These are phyloP conservation scores for Dioctria rufipes DNA, from an alignment of 2,888 invertebrate genomes.

Conservation along the genomic window DNA sequence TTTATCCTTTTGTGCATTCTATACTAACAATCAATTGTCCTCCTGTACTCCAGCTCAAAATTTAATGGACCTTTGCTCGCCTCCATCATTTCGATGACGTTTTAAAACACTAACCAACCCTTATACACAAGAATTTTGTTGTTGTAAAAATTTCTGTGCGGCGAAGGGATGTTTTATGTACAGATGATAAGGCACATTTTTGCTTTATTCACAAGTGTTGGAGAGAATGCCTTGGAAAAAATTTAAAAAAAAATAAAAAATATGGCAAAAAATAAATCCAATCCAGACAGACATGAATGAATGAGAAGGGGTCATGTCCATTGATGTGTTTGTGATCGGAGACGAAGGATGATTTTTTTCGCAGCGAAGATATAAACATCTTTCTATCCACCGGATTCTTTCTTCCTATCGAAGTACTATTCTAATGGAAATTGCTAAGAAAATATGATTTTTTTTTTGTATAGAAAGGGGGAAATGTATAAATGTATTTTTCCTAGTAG, in stretches of 20 bases:
- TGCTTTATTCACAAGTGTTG: slow-evolving; percentile 40
- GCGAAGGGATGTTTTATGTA: slow-evolving; percentile 7
- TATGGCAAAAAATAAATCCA: neutral
- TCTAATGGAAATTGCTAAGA: slow-evolving; percentile 48
- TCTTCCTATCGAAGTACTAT: neutral
- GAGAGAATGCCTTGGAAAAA: slow-evolving; percentile 3
- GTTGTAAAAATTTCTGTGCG: slow-evolving; percentile 8
- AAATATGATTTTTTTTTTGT: slow-evolving; percentile 23
- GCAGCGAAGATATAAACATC: slow-evolving; percentile 33
- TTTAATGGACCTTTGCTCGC: slow-evolving; percentile 52
- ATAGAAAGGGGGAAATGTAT: neutral
- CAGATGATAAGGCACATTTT: slow-evolving; percentile 45
- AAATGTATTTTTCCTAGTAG: neutral
- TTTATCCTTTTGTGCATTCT: slow-evolving; percentile 40
- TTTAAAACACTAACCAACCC: slow-evolving; percentile 36
- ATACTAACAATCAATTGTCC: slow-evolving; percentile 52
- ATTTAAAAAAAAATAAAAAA: neutral
- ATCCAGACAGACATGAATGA: neutral
- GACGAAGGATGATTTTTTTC: slow-evolving; percentile 16
- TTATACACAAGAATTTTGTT: slow-evolving; percentile 38
- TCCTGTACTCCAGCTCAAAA: slow-evolving; percentile 36
- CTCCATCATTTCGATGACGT: slow-evolving; percentile 47
- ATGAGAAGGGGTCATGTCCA: slow-evolving; percentile 18
- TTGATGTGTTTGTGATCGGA: slow-evolving; percentile 29
- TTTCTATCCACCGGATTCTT: neutral